phyloP scores from a whole-genome alignment of 2,888 invertebrate species.

The Melinaea menophilus region DNA sequence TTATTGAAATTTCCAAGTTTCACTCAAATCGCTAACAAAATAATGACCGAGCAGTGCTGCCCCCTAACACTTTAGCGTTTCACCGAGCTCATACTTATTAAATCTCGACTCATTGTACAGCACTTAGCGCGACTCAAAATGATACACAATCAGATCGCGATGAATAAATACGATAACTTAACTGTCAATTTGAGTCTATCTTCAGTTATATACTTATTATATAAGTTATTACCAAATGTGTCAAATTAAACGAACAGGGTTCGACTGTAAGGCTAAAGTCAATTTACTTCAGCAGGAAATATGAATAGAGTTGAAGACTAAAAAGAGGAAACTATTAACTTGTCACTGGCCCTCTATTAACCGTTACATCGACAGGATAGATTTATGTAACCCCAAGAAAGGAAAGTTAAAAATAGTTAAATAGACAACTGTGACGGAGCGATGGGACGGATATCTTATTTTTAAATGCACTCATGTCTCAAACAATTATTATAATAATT shows the following conservation, averaged over 20 bases:
- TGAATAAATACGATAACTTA: slow-evolving; percentile 43
- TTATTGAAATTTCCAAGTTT: slow-evolving; percentile 63
- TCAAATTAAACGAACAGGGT: slow-evolving; percentile 12
- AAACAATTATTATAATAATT: too few relatives aligned
- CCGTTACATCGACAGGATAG: slow-evolving; percentile 58
- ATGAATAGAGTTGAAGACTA: slow-evolving; percentile 32
- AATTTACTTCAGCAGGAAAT: slow-evolving; percentile 36
- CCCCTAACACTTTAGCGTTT: slow-evolving; percentile 65
- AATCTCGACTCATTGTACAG: slow-evolving; percentile 58
- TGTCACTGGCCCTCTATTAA: slow-evolving; percentile 63
- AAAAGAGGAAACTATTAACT: slow-evolving; percentile 70
- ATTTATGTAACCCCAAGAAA: slow-evolving; percentile 49
- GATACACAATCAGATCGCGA: slow-evolving; percentile 45
- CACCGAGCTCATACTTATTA: slow-evolving; percentile 59
- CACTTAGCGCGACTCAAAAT: slow-evolving; percentile 55
- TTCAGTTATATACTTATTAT: background rate
- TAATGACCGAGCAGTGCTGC: slow-evolving; percentile 57
- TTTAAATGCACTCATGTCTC: too few relatives aligned
- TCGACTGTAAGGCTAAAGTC: slow-evolving; percentile 24
- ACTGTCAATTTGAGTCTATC: too few relatives aligned
- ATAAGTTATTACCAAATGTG: slow-evolving; percentile 2
- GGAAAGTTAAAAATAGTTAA: slow-evolving; percentile 38
- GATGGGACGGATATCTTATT: background rate
- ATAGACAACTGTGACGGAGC: slow-evolving; percentile 38
- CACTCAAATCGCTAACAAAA: slow-evolving; percentile 66